Evolutionary conservation across 2,888 invertebrate genomes (phyloP).

Genomic region (Diogma glabrata): DNA sequence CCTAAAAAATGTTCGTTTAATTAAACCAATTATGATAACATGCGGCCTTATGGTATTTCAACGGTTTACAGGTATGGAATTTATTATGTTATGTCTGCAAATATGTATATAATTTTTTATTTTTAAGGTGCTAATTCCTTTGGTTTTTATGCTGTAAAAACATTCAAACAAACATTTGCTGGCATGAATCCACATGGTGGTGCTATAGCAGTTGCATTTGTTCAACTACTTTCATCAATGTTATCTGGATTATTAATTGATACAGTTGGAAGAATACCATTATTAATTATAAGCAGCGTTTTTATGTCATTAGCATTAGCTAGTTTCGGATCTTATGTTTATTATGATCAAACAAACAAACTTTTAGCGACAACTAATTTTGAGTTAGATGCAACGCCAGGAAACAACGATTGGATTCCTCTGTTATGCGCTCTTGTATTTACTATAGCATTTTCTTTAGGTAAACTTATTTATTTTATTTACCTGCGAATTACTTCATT

Average conservation of each 20-base stretch:
- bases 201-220: constrained; percentile 74
- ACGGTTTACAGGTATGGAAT: constrained; percentile 47
- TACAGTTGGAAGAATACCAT: constrained; percentile 70
- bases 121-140: constrained; percentile 63
- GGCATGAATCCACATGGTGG: constrained; percentile 73
- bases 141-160: constrained; percentile 74
- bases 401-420: constrained; percentile 69
- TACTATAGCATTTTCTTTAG: constrained; percentile 75
- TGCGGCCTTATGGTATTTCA: constrained; percentile 85
- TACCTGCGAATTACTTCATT: background rate
- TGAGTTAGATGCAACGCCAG: constrained; percentile 21
- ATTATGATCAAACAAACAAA: constrained; percentile 59
- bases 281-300: constrained; percentile 71
- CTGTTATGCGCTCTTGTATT: constrained; percentile 70
- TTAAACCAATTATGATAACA: constrained; percentile 69
- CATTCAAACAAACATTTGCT: constrained; percentile 73
- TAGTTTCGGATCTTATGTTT: constrained; percentile 73
- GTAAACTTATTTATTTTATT: constrained; percentile 26
- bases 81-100: too few relatives aligned
- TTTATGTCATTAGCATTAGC: constrained; percentile 79
- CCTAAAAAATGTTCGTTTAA: constrained; percentile 37
- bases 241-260: constrained; percentile 74
- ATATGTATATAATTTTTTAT: background rate
- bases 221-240: constrained; percentile 74
- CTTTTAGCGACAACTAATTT: constrained; percentile 14